Percentiles rank a stretch among this genome's conserved stretches.
Conservation (phyloP, 2,888 invertebrate genomes). For the Nycteola revayana region DNA sequence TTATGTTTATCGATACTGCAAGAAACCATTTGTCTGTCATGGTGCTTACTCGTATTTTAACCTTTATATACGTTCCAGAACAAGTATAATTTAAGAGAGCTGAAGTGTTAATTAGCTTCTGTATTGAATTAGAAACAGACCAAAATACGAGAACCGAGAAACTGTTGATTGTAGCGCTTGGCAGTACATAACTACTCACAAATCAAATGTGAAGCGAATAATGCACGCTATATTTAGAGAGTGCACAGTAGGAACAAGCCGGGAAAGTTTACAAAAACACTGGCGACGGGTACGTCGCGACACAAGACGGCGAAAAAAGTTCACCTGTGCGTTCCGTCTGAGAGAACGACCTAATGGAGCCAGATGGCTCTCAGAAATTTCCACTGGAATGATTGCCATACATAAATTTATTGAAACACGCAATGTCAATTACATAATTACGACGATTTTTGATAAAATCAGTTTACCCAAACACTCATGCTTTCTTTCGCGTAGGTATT, state of each 20-base stretch:
- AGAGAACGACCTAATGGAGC: conserved; percentile 32
- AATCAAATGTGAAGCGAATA: conserved; percentile 48
- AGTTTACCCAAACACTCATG: too few relatives aligned
- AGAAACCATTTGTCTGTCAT: too few relatives aligned
- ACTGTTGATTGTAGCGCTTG: conserved; percentile 21
- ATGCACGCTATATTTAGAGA: conserved; percentile 47
- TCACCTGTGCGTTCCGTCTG: conserved; percentile 43
- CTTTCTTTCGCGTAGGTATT: too few relatives aligned
- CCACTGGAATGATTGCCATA: conserved; percentile 10
- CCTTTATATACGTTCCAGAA: too few relatives aligned
- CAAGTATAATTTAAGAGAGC: too few relatives aligned
- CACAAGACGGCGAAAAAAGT: conserved; percentile 43
- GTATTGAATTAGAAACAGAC: conserved; percentile 18
- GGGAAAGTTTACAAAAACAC: conserved; percentile 71
- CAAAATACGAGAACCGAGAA: conserved; percentile 19
- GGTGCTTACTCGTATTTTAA: too few relatives aligned
- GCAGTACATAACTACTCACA: conserved; percentile 32
- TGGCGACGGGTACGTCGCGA: conserved; percentile 52
- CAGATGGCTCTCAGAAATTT: conserved; percentile 33
- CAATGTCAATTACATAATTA: too few relatives aligned
- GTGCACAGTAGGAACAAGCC: conserved; percentile 49
- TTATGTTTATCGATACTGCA: too few relatives aligned
- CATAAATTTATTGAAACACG: too few relatives aligned
- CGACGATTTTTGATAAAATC: too few relatives aligned
- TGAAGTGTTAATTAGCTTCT: too few relatives aligned